These are phyloP conservation scores for Gymnocephalus cernua DNA, from an alignment of 2,113 vertebrate genomes.

Conservation along the genomic window DNA sequence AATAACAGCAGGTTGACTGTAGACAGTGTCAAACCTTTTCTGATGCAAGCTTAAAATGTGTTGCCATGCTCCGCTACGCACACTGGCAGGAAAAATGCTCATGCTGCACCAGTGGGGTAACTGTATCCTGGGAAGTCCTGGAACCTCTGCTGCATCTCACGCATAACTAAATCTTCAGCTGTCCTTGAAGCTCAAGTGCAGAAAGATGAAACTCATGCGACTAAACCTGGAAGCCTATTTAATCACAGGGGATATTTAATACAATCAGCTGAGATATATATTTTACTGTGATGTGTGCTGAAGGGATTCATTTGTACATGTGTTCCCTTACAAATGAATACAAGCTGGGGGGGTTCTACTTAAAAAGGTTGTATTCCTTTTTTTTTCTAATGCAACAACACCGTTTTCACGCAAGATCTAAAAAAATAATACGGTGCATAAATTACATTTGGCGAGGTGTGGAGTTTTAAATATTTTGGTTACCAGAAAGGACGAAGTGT, in stretches of 20 bases:
- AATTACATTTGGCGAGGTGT: not conserved
- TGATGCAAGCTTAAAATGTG: constrained; percentile 45
- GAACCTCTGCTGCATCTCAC: constrained; percentile 30
- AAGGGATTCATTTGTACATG: too few relatives aligned
- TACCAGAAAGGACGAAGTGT: constrained; percentile 11
- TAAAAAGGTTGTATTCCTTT: too few relatives aligned
- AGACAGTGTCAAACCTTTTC: constrained; percentile 17
- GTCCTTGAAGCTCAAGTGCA: constrained; percentile 62
- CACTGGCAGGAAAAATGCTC: constrained; percentile 53
- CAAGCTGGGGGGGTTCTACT: too few relatives aligned
- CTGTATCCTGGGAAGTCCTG: constrained; percentile 48
- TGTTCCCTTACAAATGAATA: too few relatives aligned
- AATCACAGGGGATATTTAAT: constrained; percentile 23
- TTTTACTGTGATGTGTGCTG: too few relatives aligned
- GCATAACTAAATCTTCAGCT: constrained; percentile 71
- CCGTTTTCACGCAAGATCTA: not conserved
- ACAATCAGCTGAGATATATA: not conserved
- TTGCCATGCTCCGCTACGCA: constrained; percentile 23
- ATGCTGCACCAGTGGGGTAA: constrained; percentile 71
- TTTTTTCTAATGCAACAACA: not conserved
- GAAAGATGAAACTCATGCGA: constrained; percentile 46
- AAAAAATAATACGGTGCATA: not conserved
- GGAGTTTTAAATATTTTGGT: too few relatives aligned
- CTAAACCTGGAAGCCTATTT: constrained; percentile 43
- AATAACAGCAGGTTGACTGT: constrained; percentile 1